Evolutionary conservation across 2,113 vertebrate species (phyloP), one percentile per base, ranked within the genome.

Genomic region (Bos javanicus): DNA sequence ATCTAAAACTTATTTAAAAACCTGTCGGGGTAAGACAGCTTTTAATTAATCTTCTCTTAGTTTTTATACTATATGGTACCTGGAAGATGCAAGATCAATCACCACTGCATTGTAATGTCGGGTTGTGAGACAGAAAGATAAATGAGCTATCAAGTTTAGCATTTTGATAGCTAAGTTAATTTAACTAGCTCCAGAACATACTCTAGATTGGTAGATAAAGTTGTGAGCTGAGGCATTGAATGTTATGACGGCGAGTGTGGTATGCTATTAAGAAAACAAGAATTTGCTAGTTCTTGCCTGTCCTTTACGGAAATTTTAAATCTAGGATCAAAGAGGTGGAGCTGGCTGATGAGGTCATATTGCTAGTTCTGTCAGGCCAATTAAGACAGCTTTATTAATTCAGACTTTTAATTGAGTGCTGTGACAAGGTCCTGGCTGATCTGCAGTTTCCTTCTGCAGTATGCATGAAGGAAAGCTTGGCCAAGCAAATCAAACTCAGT

Each of bases 1-100:
- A 99, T 99, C 99, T 99, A 99, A 99, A 99, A 99, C 99, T 99
- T 99, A 99, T 99, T 99, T 99, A 98, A 99, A 99, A 99, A 98
- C 98, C 99, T 99, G 99, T 99, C 99, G 98, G 98, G 96, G 98
- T 98, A 98, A 98, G 98, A 99, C 91, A 96, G 99, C 98, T 99
- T 99, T 99, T 99, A 99, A 99, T 99, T 99, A 99, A 99, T 99
- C 99, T 99, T 99, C 98, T 98, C 98, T 99, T 98, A 98, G 99
- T 99, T 99, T 99, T 99, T 99, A 99, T 99, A 99, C 99, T 98
- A 99, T 99, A 99, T 98, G 98, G 98, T 99, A 99, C 99, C 99
- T 99, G 98, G 99, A 99, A 99, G 99, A 99, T 87, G 98, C 99
- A 99, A 99, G 99, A 99, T 99, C 99, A 99, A 99, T 99, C 99